phyloP scores from a whole-genome alignment of 1,140 invertebrate genomes.

The Lasioglossum albipes region DNA sequence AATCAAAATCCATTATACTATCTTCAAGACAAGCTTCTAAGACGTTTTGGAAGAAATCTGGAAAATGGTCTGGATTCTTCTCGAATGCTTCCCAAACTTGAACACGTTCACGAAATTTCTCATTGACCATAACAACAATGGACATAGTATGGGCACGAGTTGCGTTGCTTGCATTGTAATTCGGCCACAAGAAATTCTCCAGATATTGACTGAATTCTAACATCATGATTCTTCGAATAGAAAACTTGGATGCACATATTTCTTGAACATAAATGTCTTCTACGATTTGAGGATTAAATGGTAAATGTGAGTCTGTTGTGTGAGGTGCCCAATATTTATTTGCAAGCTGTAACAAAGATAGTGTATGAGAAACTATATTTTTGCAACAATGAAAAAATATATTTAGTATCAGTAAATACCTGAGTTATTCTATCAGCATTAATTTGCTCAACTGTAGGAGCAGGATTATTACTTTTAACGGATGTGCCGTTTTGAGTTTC shows the following conservation, averaged over 20 bases:
- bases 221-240: slow-evolving; percentile 94
- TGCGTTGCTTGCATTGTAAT: slow-evolving; percentile 87
- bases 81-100: slow-evolving; percentile 97
- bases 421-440: slow-evolving; percentile 90
- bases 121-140: slow-evolving; percentile 98
- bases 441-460: slow-evolving; percentile 90
- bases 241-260: slow-evolving; percentile 89
- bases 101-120: slow-evolving; percentile 98
- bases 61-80: slow-evolving; percentile 89
- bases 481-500: slow-evolving; percentile 63
- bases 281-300: slow-evolving; percentile 87
- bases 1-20: slow-evolving; percentile 78
- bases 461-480: slow-evolving; percentile 82
- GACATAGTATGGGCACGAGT: slow-evolving; percentile 94
- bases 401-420: slow-evolving; percentile 77
- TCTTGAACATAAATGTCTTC: slow-evolving; percentile 91
- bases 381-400: background rate
- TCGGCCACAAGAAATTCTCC: slow-evolving; percentile 98
- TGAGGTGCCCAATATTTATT: slow-evolving; percentile 94
- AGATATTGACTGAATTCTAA: slow-evolving; percentile 98
- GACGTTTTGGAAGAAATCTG: slow-evolving; percentile 93
- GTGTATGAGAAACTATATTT: background rate
- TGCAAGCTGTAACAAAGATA: slow-evolving; percentile 84
- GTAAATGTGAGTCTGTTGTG: slow-evolving; percentile 84
- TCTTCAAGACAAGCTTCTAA: slow-evolving; percentile 86